phyloP scores from a whole-genome alignment of 2,113 vertebrate genomes.

The Centrocercus urophasianus region DNA sequence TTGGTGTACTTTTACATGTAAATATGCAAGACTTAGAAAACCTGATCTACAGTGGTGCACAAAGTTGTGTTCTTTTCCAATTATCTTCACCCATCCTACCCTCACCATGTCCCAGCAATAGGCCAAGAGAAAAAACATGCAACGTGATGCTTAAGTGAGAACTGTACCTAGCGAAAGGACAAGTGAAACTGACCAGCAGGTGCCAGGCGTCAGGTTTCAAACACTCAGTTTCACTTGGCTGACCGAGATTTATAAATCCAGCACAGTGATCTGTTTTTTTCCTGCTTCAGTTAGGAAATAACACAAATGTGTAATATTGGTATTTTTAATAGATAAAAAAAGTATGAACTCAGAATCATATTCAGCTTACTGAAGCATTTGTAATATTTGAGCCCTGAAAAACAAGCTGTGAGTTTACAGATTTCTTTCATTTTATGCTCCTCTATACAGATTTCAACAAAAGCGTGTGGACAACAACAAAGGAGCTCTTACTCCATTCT shows the following conservation, averaged over 20 bases:
- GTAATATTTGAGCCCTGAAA: not conserved
- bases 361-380: not conserved
- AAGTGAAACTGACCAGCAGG: not conserved
- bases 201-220: not conserved
- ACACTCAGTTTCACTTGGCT: not conserved
- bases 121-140: not conserved
- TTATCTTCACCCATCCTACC: not conserved
- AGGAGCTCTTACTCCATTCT: not conserved
- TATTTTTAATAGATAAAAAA: not conserved
- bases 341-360: not conserved
- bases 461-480: not conserved
- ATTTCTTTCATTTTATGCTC: not conserved
- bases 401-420: not conserved
- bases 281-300: not conserved
- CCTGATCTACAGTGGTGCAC: not conserved
- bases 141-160: accelerated
- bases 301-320: not conserved
- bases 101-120: accelerated
- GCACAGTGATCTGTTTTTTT: not conserved
- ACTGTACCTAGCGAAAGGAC: not conserved
- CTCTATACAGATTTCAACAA: not conserved
- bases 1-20: slow-evolving; percentile 61
- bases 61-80: not conserved
- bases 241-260: not conserved
- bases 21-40: not conserved